Base-by-base conservation (phyloP, 2,113 vertebrate species). In the Silurus asotus region DNA sequence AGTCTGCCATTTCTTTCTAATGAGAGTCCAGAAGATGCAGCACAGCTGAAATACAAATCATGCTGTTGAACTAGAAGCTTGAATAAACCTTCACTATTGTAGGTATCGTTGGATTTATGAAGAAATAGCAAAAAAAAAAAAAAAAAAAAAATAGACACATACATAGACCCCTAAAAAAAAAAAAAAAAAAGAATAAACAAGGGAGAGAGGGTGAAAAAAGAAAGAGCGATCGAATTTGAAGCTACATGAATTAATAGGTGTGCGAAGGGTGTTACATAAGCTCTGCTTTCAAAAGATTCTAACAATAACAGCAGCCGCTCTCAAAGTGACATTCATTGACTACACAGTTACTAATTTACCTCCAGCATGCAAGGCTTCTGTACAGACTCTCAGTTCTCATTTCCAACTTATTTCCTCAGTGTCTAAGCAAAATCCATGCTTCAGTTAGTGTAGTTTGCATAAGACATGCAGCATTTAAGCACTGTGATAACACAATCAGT, bases 1-100 rank as follows among this genome's bases (percentile, higher is more conserved):
- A 78, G 37, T 7, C 61, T 70, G 64, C 64, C n/a, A n/a, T 74
- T 82, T 76, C 83, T 85, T 74, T 82, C 48, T 76, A 85, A 89
- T 89, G 70, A 84, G 69, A 76, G 48, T 55, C 55, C 70, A 64
- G 49, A n/a, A 48, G 75, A 37, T 13, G 67, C 19, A 65, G 55
- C 77, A 67, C 23, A 88, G 59, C 17, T 56, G 85, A 25, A 78
- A 28, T 79, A 69, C 64, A 72, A 37, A 67, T 25, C 80, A 83
- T 81, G 53, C 48, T 83, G 65, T 79, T 85, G 72, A 84, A 82
- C 75, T 37, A 76, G 59, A 61, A 64, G 55, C 79, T 79, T 53
- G 83, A 64, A 85, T 80, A 87, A 78, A 87, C 67, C 74, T 79
- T 76, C 56, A 75, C 48, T 78, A 53, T 64, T 83, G 8, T 69